A percentile compares a stretch with the other conserved stretches of the same genome.
These are phyloP conservation scores for Liasis olivaceus DNA, from an alignment of 2,797 vertebrate genomes.

Conservation along the genomic window DNA sequence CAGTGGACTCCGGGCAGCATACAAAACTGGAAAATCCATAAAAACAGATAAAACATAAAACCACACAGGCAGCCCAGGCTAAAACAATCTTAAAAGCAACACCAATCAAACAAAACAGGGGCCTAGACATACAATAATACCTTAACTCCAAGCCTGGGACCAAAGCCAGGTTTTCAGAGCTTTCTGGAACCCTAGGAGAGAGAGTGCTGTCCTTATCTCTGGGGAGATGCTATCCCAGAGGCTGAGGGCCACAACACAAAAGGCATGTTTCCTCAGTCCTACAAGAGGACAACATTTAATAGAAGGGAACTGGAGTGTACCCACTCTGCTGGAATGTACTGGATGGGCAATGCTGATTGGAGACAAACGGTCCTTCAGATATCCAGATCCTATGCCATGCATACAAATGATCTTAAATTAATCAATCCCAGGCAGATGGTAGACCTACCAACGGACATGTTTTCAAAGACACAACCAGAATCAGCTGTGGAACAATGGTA, in stretches of 20 bases:
- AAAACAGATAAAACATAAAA: background rate
- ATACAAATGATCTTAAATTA: background rate
- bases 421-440: background rate
- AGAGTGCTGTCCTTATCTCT: background rate
- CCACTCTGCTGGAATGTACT: background rate
- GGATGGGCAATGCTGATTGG: background rate
- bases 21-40: background rate
- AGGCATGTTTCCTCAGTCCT: background rate
- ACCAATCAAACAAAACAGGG: background rate
- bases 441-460: background rate
- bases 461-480: background rate
- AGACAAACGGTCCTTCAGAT: background rate
- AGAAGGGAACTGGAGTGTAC: background rate
- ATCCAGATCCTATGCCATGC: background rate
- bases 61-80: background rate
- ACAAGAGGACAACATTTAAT: background rate
- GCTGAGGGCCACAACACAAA: background rate
- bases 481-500: background rate
- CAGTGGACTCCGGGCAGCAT: background rate
- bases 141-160: background rate
- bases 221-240: background rate
- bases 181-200: background rate
- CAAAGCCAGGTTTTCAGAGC: background rate
- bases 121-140: no score
- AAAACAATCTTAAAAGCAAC: background rate